Evolutionary conservation across 2,797 vertebrate genomes (phyloP).

Genomic region (Peromyscus aztecus): DNA sequence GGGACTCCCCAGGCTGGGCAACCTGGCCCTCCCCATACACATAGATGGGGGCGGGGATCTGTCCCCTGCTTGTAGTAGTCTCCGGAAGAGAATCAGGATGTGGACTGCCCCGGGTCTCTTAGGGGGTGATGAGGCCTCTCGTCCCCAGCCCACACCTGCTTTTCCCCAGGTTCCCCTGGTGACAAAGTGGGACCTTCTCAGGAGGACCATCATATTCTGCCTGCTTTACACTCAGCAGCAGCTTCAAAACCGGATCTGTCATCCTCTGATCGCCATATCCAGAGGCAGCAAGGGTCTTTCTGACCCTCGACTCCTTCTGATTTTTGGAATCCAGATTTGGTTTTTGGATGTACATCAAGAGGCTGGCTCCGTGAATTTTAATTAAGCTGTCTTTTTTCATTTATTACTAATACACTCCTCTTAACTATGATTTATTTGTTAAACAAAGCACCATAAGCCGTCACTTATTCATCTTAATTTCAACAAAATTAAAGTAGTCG

Average conservation of each 20-base stretch:
- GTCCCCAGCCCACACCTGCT: conserved; percentile 65
- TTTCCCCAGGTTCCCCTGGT: conserved; percentile 70
- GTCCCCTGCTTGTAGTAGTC: not conserved
- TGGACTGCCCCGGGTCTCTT: conserved; percentile 78
- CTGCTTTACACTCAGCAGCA: conserved; percentile 30
- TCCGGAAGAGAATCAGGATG: conserved; percentile 67
- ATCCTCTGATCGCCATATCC: not conserved
- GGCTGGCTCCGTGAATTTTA: conserved; percentile 88
- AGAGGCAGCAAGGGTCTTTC: not conserved
- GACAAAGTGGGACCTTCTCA: conserved; percentile 65
- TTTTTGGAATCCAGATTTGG: conserved; percentile 85
- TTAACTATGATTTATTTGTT: conserved; percentile 94
- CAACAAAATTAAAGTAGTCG: conserved; percentile 91
- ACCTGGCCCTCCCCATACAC: conserved; percentile 2
- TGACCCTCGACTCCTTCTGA: conserved; percentile 39
- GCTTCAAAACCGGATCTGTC: conserved; percentile 59
- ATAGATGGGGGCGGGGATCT: not conserved
- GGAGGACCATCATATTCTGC: conserved; percentile 22
- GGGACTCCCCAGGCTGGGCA: not conserved
- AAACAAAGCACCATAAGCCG: conserved; percentile 91
- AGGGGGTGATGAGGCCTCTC: conserved; percentile 67
- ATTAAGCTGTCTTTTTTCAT: conserved; percentile 89
- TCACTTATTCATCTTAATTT: conserved; percentile 93
- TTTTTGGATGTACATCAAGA: conserved; percentile 88
- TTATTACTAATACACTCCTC: conserved; percentile 91